Evolutionary conservation across 1,140 invertebrate genomes (phyloP), one percentile per base, ranked within the genome.

Genomic region (Diuraphis noxia): DNA sequence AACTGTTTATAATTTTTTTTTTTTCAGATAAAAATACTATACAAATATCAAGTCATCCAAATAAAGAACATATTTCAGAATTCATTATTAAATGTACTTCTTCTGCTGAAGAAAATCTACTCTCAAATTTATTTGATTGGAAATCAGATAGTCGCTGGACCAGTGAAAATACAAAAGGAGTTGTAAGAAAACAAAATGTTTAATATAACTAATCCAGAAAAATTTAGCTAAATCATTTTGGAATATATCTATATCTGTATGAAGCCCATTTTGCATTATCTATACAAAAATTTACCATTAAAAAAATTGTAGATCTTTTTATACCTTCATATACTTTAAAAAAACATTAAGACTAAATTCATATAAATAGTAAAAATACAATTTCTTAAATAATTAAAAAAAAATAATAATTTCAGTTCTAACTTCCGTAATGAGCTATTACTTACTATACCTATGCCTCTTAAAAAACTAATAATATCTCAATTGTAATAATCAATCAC

Each of bases 1-100:
- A 49, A 43, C 43, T 5, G 34, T 36, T 89, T 19, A 23, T 40
- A 17, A 63, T 56, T 88, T n/a, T 21, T 17, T 72, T 72, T 41
- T 89, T n/a, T 34, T 21, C 23, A 91, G 89, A 52, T n/a, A 91
- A 79, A 46, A 81, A 79, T 89, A 36, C 10, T 49, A 36, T 30
- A 82, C 38, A 38, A 81, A 30, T 91, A 46, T 91, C 89, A 1
- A 91, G 82, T n/a, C 23, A 91, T 82, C 89, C 89, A 34, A 91
- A 82, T 91, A 91, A 82, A 91, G 89, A 91, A 40, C 21, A 81
- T 52, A 81, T 91, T 46, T 91, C 77, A 38, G 34, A 91, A 81
- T 91, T 91, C 21, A 91, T 91, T 52, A 30, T 77, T 25, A 91
- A 91, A 46, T 91, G 72, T 82, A 49, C 89, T 23, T 81, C 89